Percentiles rank a stretch among this genome's conserved stretches.
These are phyloP conservation scores for Eupithecia subfuscata DNA, from an alignment of 2,888 invertebrate genomes.

Conservation along the genomic window DNA sequence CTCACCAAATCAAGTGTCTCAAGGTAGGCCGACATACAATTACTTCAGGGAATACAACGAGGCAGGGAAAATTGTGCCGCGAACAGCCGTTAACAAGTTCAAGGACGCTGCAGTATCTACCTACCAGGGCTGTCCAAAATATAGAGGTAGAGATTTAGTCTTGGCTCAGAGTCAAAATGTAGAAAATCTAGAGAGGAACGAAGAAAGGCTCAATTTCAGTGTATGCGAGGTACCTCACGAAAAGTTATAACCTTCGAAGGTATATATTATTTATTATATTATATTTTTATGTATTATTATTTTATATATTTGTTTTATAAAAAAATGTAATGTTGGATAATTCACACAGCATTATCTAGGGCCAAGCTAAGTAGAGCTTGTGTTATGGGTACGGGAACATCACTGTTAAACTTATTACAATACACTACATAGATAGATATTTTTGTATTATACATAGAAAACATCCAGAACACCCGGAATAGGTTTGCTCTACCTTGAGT, in stretches of 20 bases:
- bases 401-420: too few species aligned
- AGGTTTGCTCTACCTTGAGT: background rate
- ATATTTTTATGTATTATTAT: too few species aligned
- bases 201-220: background rate
- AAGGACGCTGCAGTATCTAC: conserved; percentile 1
- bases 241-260: background rate
- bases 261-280: background rate
- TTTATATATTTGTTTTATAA: too few species aligned
- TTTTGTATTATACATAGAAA: too few species aligned
- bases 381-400: too few species aligned
- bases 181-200: background rate
- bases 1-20: background rate
- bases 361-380: too few species aligned
- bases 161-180: conserved; percentile 3
- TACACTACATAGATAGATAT: too few species aligned
- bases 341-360: too few species aligned
- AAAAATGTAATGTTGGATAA: too few species aligned
- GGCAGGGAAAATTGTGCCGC: background rate
- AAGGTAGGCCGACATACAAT: background rate
- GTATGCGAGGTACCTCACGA: background rate
- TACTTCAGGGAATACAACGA: conserved; percentile 4
- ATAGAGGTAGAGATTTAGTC: background rate
- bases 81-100: conserved; percentile 20
- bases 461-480: too few species aligned
- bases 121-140: conserved; percentile 1